Base-by-base conservation (phyloP, 2,113 vertebrate genomes). In the Gorilla gorilla region DNA sequence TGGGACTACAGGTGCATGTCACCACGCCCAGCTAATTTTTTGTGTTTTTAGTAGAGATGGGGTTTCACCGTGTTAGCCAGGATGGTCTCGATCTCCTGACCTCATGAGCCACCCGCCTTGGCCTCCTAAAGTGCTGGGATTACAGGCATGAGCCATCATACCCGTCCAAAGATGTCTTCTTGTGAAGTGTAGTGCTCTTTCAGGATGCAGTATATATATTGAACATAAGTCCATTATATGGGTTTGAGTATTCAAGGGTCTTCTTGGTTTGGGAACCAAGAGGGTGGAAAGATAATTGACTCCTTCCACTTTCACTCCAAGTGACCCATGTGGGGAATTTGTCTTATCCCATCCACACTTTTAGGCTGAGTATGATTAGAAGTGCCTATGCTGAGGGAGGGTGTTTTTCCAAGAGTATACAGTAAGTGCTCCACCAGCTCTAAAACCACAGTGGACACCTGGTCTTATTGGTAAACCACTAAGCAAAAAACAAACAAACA, bases 311-410 rank as follows among this genome's bases (percentile, higher is more conserved):
- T 40, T 16, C 43, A 30, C 35, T 45, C 10, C 4, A 18, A 11
- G 66, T 45, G 16, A 9, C 25, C 27, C 8, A 3, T 22, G 11
- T 40, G 38, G 23, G 40, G 45, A 84, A 72, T 85, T 30, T 64
- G 5, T 64, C 27, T 32, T 64, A 64, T 64, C 27, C 12, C 27
- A 59, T 64, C 3, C 14, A 76, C 14, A 86, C 32, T 43, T 38
- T 66, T 22, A 66, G 45, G 48, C 22, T 75, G n/a, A 27, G 2
- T 57, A n/a, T 73, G n/a, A 13, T 59, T 43, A 59, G 30, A 72
- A 1, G 22, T 6, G 16, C 35, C 17, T 1, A 4, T 45, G 1
- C 25, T 14, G 5, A 3, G 23, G 38, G 3, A 17, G 2, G 16
- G 2, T 35, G 35, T 3, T 40, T 68, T 86, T 20, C 43, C 52